Conservation (phyloP, 1,140 invertebrate genomes). For the Leptinotarsa lineolata region DNA sequence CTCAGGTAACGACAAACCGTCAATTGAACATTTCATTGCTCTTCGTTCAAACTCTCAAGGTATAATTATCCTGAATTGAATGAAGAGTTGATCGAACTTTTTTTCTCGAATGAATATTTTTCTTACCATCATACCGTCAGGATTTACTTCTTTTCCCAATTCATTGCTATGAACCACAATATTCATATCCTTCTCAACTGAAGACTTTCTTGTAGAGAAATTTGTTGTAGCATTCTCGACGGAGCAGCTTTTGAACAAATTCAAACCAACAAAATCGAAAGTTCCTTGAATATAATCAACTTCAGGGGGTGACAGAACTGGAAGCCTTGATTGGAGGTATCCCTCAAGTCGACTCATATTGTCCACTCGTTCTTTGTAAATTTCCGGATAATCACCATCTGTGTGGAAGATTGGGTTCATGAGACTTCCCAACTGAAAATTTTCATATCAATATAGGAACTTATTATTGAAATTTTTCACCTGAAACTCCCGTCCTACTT, state of each 20-base stretch:
- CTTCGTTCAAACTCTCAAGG: no score
- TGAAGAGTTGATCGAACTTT: no score
- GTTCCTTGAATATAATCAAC: slow-evolving; percentile 56
- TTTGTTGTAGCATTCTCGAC: not conserved
- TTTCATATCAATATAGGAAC: no score
- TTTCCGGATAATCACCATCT: slow-evolving; percentile 64
- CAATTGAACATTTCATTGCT: no score
- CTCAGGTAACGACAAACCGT: no score
- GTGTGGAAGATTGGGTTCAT: slow-evolving; percentile 65
- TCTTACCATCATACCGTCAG: no score
- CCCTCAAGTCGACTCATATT: slow-evolving; percentile 58
- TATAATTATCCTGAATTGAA: no score
- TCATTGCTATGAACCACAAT: slow-evolving; percentile 4
- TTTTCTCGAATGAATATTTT: no score
- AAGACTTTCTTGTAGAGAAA: slow-evolving; percentile 11
- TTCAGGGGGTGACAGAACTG: slow-evolving; percentile 60
- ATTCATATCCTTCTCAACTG: slow-evolving; percentile 28
- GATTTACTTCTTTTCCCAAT: no score
- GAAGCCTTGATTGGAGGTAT: slow-evolving; percentile 61
- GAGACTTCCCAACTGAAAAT: slow-evolving; percentile 64
- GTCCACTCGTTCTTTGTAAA: slow-evolving; percentile 62
- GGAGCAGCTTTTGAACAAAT: slow-evolving; percentile 55
- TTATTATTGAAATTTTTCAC: slow-evolving; percentile 36
- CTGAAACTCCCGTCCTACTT: slow-evolving; percentile 53
- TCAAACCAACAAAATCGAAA: slow-evolving; percentile 58